Evolutionary conservation across 2,888 invertebrate species (phyloP), one percentile per base, ranked within the genome.

Genomic region (Plemyria rubiginata): DNA sequence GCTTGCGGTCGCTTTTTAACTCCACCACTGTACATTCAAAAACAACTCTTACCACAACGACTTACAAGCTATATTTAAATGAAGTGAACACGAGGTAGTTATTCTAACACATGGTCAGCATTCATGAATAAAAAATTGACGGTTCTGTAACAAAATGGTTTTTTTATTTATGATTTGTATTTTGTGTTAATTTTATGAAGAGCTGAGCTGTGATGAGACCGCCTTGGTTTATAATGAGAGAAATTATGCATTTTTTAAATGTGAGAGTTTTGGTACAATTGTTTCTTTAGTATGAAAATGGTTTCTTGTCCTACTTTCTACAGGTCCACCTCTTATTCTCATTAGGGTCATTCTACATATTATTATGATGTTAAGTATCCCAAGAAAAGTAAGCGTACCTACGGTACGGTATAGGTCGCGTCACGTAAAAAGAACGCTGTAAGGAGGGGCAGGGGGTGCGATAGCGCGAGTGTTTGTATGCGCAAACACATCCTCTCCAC

Each of bases 1-100:
- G 83, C 76, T 75, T 84, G 85, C 75, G 84, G 85, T 81, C 66
- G 70, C 71, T 65, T 61, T 63, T 62, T 64, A 66, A 63, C 11
- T 64, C 52, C 65, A 70, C 68, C 57, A 63, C 51, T 57, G 54
- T 54, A 41, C 50, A 57, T 60, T 54, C 53, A 58, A 67, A 72
- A 71, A 61, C 43, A 65, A 56, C 5, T 70, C 70, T 60, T 76
- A 72, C 66, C 57, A 22, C 65, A 15, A 50, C 5, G n/a, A 0
- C 4, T 13, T 72, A 78, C 73, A 71, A 71, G 54, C 63, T 58
- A 70, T 67, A 67, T 61, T 63, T 13, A 52, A 65, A 29, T 55
- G 16, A 48, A 41, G 54, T 22, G 4, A 40, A 16, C 15, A 45
- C 28, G 16, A 52, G 49, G 28, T 54, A 43, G 46, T 48, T 54